Evolutionary conservation across 2,797 vertebrate genomes (phyloP), one percentile per base, ranked within the genome.

Genomic region (Falco columbarius): DNA sequence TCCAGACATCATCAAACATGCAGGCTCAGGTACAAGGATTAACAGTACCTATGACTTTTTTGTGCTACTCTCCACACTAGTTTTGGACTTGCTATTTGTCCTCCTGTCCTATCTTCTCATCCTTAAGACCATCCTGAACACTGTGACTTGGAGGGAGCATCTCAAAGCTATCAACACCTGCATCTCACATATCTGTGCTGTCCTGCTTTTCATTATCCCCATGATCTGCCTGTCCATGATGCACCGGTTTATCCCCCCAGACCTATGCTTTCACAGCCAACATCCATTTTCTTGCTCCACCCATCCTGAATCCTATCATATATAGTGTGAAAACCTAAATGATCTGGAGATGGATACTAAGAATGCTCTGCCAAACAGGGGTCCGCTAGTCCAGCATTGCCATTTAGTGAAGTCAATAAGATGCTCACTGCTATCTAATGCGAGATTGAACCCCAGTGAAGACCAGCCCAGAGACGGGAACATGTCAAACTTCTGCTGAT

Each of bases 1-100:
- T 38, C 94, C 98, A 49, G 98, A 98, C 16, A 47, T 98, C 38
- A 98, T 98, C 85, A 98, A 97, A 58, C 96, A 98, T 4, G 96
- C 98, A 21, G 98, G 97, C 24, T 96, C 98, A 2, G 95, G 89
- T 36, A 92, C 95, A 3, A 19, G 55, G 1, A 27, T 91, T 38
- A 98, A 98, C 52, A 96, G 97, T 22, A 86, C 97, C 26, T 98
- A 91, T 5, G 98, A 98, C 17, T 59, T 14, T 90, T 98, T 13
- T 9, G 68, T 36, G 90, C 58, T n/a, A 68, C 98, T 6, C 90
- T 97, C 29, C 46, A 82, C 97, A 3, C 76, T 98, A 7, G 97
- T 95, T 3, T 47, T 96, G 6, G 98, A 98, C 51, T 40, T 82
- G 2, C 42, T 98, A 34, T 96, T 97, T 14, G 87, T 98, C 4